Base-by-base conservation (phyloP, 2,113 vertebrate genomes). In the Pyrgilauda ruficollis region DNA sequence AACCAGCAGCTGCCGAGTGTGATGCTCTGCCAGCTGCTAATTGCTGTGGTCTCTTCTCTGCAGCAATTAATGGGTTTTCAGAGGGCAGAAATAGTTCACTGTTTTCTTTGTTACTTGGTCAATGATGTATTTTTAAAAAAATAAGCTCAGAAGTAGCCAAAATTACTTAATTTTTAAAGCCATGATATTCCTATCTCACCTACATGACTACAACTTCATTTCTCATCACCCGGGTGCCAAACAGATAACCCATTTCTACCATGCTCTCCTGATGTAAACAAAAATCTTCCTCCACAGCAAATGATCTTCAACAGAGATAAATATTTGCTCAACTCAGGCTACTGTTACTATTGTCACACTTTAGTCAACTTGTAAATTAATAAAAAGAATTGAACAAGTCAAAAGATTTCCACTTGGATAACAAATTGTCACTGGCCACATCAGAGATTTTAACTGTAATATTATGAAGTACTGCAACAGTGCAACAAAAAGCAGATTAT, bases 1-100 rank as follows among this genome's bases (percentile, higher is more conserved):
- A 84, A n/a, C 1, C 53, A 91, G 50, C 49, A 93, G 80, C 62
- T 89, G 67, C 87, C 59, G 47, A 77, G 41, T 20, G 49, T 59
- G 82, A 75, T 83, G 67, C 13, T 79, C 61, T 95, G 87, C 94
- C 76, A 93, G 82, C 46, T 85, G 90, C 64, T 84, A 69, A 91
- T 90, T 93, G 91, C 52, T 88, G 53, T 85, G 78, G 70, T 80
- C 62, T 91, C 55, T 84, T 35, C 91, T 91, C 72, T 7, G 3
- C 15, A 63, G 76, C 49, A 61, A 56, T 83, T 43, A 92, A 74
- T 86, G 68, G 9, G 27, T 78, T 93, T 90, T 74, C 55, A 90
- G 67, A 96, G 44, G 44, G 56, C 70, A 86, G 43, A 77, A 50
- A 35, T 31, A 83, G 64, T 61, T 88, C 35, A 50, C 39, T 28